Evolutionary conservation across 2,113 vertebrate genomes (phyloP), one percentile per base, ranked within the genome.

Genomic region (Seriola dumerili): DNA sequence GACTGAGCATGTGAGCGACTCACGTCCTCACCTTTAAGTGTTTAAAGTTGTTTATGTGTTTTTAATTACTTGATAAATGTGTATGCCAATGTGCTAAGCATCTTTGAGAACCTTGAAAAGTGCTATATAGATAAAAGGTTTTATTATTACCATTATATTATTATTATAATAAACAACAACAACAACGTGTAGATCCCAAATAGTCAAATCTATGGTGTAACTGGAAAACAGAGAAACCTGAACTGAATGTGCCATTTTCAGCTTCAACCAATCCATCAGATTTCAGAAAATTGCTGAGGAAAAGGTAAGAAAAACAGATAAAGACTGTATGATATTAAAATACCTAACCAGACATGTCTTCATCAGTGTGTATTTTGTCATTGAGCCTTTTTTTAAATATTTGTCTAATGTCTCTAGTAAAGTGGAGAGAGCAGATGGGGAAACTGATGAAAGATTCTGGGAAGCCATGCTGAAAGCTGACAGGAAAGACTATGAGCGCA

Each of bases 401-500:
- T 67, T 84, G 8, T 16, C 6, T 38, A 1, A 40, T 55, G 36
- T 38, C 17, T 62, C 38, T 8, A 92, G 88, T 57, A 85, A 86
- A 78, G 40, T 34, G 4, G 70, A 85, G 25, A 72, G 29, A 61
- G 66, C 65, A 74, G 87, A 91, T 81, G 48, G 46, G 54, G 93
- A 95, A 66, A 76, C 44, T 3, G 81, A 94, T 48, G 94, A 95
- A n/a, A 88, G 87, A 55, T 93, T 97, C 85, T 97, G 95, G 96
- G 95, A 97, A 21, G 69, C 96, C 4, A 83, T 97, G 83, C 81
- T 97, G 84, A 94, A 94, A 0, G 95, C 96, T 19, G 96, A 98
- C 77, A 94, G 48, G 63, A 96, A 85, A 72, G 96, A 98, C 88
- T 97, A 97, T 5, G 96, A 97, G 86, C 91, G 85, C 66, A 96